Conservation (phyloP, 2,888 invertebrate genomes). For the Eupithecia subfuscata region DNA sequence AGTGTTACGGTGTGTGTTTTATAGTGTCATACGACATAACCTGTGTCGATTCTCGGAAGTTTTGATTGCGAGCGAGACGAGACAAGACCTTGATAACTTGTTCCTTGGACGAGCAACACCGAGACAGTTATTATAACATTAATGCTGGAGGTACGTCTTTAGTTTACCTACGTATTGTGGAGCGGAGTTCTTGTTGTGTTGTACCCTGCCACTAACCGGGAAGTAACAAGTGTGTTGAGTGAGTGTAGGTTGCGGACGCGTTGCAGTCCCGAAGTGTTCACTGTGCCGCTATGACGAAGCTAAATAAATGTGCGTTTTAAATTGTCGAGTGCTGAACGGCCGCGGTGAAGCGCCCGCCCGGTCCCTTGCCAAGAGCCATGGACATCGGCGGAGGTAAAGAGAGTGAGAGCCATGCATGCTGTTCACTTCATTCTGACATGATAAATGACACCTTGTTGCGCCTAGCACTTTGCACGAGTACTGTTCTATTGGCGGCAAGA, state of each 20-base stretch:
- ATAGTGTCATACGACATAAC: slow-evolving; percentile 65
- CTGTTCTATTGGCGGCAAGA: not conserved
- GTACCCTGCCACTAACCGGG: slow-evolving; percentile 47
- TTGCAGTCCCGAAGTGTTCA: slow-evolving; percentile 66
- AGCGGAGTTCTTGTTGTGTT: slow-evolving; percentile 65
- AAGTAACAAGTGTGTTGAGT: slow-evolving; percentile 64
- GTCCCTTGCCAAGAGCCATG: slow-evolving; percentile 71
- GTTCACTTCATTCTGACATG: slow-evolving; percentile 53
- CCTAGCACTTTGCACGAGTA: slow-evolving; percentile 68
- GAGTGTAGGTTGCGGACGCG: slow-evolving; percentile 65
- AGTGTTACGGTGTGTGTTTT: slow-evolving; percentile 43
- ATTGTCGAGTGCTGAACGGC: slow-evolving; percentile 69
- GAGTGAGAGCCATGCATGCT: slow-evolving; percentile 72
- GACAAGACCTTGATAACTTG: slow-evolving; percentile 84
- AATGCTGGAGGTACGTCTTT: slow-evolving; percentile 83
- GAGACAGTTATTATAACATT: slow-evolving; percentile 80
- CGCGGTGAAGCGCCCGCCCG: slow-evolving; percentile 69
- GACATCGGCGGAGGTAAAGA: slow-evolving; percentile 81
- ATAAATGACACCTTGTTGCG: slow-evolving; percentile 59
- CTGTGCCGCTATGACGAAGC: slow-evolving; percentile 69
- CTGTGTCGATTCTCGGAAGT: slow-evolving; percentile 79
- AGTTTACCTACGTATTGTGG: slow-evolving; percentile 71
- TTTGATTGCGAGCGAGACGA: slow-evolving; percentile 67
- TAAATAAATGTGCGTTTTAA: slow-evolving; percentile 72
- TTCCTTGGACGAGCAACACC: slow-evolving; percentile 80